phyloP scores from a whole-genome alignment of 2,113 vertebrate species.

The Pelmatolapia mariae region DNA sequence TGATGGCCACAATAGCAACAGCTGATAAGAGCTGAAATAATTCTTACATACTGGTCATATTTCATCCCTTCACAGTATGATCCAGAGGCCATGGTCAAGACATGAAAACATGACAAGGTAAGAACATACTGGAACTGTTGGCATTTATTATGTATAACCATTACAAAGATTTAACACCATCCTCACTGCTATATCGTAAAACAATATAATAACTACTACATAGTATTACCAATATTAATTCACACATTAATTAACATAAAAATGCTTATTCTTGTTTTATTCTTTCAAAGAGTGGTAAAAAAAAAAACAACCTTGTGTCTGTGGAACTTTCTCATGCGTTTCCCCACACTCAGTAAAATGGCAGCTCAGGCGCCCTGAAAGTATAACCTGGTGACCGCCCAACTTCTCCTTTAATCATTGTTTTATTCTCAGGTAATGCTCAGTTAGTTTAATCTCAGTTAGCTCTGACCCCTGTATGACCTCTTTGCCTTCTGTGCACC shows the following conservation, averaged over 20 bases:
- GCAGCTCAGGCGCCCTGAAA: neutral
- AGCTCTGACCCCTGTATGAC: neutral
- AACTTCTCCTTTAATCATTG: neutral
- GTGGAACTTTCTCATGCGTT: neutral
- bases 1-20: neutral
- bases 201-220: neutral
- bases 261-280: neutral
- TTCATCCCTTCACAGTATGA: neutral
- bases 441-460: neutral
- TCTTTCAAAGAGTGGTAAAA: neutral
- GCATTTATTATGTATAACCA: neutral
- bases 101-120: neutral
- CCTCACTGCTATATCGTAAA: neutral
- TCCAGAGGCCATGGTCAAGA: neutral
- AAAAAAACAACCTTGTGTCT: neutral
- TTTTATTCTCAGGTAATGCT: neutral
- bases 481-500: neutral
- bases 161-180: neutral
- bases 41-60: neutral
- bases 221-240: neutral
- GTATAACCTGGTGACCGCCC: neutral
- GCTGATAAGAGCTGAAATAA: neutral
- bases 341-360: neutral
- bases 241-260: neutral
- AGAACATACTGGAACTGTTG: neutral